These are phyloP conservation scores for Saccopteryx leptura DNA, from an alignment of 2,113 vertebrate species.

Conservation along the genomic window DNA sequence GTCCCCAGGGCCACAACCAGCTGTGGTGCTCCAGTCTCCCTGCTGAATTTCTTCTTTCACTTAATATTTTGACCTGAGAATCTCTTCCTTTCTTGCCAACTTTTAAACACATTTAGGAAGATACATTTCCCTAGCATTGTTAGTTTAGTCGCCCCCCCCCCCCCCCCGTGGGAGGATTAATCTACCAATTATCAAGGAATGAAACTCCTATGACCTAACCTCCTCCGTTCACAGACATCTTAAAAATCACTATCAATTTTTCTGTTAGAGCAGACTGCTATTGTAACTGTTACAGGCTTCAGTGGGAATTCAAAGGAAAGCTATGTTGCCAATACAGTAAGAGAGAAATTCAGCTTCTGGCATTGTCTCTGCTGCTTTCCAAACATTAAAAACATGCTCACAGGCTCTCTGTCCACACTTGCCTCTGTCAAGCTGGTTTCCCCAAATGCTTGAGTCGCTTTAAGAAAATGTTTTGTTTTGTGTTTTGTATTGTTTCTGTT, in stretches of 20 bases:
- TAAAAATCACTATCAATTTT: not conserved
- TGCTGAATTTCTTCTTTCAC: not conserved
- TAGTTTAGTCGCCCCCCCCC: too few relatives aligned
- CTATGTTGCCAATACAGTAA: constrained; percentile 63
- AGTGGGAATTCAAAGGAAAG: constrained; percentile 47
- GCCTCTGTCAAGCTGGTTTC: constrained; percentile 76
- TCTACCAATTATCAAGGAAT: not conserved
- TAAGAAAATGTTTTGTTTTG: constrained; percentile 78
- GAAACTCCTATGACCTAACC: constrained; percentile 21
- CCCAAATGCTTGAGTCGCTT: constrained; percentile 81
- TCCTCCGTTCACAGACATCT: constrained; percentile 3
- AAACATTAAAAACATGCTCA: constrained; percentile 69
- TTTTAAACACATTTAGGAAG: constrained; percentile 43
- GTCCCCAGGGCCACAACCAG: not conserved
- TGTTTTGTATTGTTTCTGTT: constrained; percentile 80
- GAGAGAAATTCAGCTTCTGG: constrained; percentile 68
- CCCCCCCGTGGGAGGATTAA: not conserved
- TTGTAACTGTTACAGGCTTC: not conserved
- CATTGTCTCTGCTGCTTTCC: constrained; percentile 60
- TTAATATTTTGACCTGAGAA: not conserved
- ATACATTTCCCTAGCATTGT: not conserved
- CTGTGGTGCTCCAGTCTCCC: not conserved
- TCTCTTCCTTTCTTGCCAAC: constrained; percentile 49
- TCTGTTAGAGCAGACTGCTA: not conserved
- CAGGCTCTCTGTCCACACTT: constrained; percentile 69